Conservation (phyloP, 2,888 invertebrate genomes). For the Ceramica pisi region DNA sequence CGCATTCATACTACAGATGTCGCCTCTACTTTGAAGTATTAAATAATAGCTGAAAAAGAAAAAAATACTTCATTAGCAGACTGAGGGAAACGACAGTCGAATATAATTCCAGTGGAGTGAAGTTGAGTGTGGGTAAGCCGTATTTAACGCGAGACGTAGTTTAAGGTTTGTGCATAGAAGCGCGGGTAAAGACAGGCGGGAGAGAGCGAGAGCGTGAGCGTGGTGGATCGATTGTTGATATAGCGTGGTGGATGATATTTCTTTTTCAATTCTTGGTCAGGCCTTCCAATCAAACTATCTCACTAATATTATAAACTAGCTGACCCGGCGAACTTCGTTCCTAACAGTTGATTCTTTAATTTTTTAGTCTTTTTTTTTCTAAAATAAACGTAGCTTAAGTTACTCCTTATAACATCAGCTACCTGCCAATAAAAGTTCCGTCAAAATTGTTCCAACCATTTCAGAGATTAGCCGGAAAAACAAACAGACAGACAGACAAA, state of each 20-base stretch:
- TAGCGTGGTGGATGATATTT: too few species aligned
- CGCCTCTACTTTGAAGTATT: slow-evolving; percentile 55
- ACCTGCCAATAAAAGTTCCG: too few species aligned
- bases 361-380: too few species aligned
- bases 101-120: slow-evolving; percentile 60
- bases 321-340: too few species aligned
- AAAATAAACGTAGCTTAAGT: too few species aligned
- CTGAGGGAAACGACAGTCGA: slow-evolving; percentile 58
- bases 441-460: too few species aligned
- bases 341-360: too few species aligned
- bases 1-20: slow-evolving; percentile 53
- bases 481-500: too few species aligned
- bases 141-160: slow-evolving; percentile 61
- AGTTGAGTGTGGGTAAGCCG: slow-evolving; percentile 67
- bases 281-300: too few species aligned
- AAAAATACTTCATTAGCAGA: slow-evolving; percentile 60
- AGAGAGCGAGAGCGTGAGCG: neutral
- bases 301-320: too few species aligned
- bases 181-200: neutral
- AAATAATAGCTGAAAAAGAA: slow-evolving; percentile 47
- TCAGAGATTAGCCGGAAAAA: too few species aligned
- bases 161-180: slow-evolving; percentile 14
- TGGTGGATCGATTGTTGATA: neutral
- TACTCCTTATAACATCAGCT: too few species aligned
- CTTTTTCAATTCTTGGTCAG: neutral